phyloP scores from a whole-genome alignment of 2,113 vertebrate genomes.

The Anas platyrhynchos region DNA sequence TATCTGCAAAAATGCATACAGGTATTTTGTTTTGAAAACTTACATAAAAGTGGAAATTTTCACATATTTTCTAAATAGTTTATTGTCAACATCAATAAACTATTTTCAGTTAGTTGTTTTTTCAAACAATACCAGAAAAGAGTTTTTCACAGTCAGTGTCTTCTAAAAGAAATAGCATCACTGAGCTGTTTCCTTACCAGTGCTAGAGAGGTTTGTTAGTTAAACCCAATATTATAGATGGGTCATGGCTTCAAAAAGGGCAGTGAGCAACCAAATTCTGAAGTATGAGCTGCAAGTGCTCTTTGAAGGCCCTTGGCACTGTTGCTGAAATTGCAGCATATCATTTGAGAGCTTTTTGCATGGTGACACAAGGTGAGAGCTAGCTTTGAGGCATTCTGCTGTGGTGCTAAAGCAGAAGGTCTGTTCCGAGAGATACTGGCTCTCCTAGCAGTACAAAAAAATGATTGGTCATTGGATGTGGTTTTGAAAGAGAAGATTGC shows the following conservation, averaged over 20 bases:
- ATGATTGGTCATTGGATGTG: neutral
- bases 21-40: neutral
- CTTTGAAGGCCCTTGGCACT: neutral
- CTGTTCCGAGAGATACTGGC: neutral
- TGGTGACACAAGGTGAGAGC: neutral
- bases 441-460: neutral
- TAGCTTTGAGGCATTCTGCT: neutral
- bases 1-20: neutral
- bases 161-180: neutral
- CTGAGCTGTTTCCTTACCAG: neutral
- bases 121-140: neutral
- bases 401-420: neutral
- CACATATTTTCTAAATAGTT: neutral
- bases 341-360: neutral
- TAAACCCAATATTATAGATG: neutral
- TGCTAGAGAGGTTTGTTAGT: neutral
- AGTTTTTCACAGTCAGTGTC: neutral
- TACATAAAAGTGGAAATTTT: neutral
- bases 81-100: neutral
- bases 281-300: neutral
- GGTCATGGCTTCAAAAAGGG: neutral
- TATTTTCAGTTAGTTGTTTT: neutral
- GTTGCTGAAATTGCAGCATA: neutral
- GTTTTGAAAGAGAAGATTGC: neutral
- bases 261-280: neutral